Percentiles rank a stretch among this genome's conserved stretches.
Conservation (phyloP, 2,797 vertebrate genomes). For the Anomalospiza imberbis region DNA sequence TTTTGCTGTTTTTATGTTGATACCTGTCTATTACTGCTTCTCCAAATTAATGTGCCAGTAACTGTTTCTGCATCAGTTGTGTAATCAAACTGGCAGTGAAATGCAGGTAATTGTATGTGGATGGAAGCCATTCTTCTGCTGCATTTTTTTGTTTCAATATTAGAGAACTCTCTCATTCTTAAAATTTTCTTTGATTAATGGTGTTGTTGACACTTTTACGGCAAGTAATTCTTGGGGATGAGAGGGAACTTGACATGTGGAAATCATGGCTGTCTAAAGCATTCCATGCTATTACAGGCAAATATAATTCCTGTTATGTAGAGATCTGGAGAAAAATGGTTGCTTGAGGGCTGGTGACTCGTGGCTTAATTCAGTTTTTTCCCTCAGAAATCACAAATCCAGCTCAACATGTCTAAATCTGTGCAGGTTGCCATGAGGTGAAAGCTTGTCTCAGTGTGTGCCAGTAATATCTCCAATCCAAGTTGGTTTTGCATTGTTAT, state of each 20-base stretch:
- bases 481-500: neutral
- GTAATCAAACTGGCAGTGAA: neutral
- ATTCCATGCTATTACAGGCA: neutral
- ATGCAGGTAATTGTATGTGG: neutral
- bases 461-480: neutral
- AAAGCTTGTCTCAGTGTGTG: neutral
- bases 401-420: neutral
- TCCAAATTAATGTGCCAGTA: neutral
- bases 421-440: neutral
- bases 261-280: neutral
- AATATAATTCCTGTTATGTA: neutral
- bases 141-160: neutral
- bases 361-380: neutral
- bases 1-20: neutral
- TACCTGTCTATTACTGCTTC: neutral
- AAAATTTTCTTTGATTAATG: neutral
- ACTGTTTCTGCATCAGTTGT: neutral
- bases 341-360: constrained; percentile 15
- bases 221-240: neutral
- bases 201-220: neutral
- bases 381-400: neutral
- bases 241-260: neutral
- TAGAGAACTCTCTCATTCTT: neutral
- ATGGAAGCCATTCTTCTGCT: neutral
- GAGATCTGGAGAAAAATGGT: neutral